Evolutionary conservation across 1,140 invertebrate species (phyloP), one percentile per base, ranked within the genome.

Genomic region (Acyrthosiphon pisum): DNA sequence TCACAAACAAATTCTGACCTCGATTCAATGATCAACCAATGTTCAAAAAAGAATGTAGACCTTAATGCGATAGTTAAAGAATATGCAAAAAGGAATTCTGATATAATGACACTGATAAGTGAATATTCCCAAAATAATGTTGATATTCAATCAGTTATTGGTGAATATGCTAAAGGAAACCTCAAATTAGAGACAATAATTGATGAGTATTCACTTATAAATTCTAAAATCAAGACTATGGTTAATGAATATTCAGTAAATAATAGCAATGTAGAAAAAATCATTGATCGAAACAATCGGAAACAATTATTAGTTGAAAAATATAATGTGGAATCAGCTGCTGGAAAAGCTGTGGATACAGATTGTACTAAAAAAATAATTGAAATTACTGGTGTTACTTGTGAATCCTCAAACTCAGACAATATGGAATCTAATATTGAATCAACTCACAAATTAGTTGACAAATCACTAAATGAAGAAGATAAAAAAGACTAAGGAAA

Each of bases 51-150:
- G 8, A 90, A 68, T 68, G 89, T 60, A 44, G 53, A 68, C 6
- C 56, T 90, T 26, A 46, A 68, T 18, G 26, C 56, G 4, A n/a
- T 90, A 60, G 56, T 90, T 30, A 68, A 90, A 18, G 89, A 90
- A n/a, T 90, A 90, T 41, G 44, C 89, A 41, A 90, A 90, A 44
- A 90, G 89, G 22, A 90, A 90, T 37, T 90, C 89, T 41, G 53
- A 68, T 20, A 44, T 90, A 44, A n/a, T 90, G 26, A 41, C 89
- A 68, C 30, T 90, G 30, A 90, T 90, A 41, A 23, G 56, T 30
- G 89, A 90, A 90, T 90, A 90, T 44, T 90, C 89, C 7, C 89
- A 90, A 68, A 90, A 90, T 41, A 90, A 90, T 90, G 9, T 90
- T 20, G 30, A 90, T 68, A 90, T 90, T 37, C 89, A 90, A 44